Conservation (phyloP, 2,797 vertebrate genomes). For the Galagoides demidoff region DNA sequence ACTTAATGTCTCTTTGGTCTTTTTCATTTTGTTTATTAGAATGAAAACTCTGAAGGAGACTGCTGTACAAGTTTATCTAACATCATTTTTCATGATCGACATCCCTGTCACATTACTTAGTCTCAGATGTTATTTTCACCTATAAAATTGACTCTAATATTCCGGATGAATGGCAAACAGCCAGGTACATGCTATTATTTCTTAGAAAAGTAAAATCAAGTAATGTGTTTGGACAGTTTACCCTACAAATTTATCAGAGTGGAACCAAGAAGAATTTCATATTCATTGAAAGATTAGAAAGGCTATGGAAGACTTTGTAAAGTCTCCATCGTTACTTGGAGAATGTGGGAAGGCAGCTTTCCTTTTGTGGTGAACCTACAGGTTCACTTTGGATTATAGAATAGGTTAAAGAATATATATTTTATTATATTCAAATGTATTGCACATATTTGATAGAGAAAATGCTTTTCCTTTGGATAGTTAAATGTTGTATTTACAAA, state of each 20-base stretch:
- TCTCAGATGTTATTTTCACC: slow-evolving; percentile 86
- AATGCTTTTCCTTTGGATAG: background rate
- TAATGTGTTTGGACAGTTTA: background rate
- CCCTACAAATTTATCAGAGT: slow-evolving; percentile 46
- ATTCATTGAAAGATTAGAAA: slow-evolving; percentile 39
- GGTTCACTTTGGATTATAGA: background rate
- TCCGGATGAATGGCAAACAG: slow-evolving; percentile 89
- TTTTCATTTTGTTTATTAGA: slow-evolving; percentile 91
- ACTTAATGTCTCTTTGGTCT: slow-evolving; percentile 57
- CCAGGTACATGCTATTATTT: slow-evolving; percentile 88
- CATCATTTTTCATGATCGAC: slow-evolving; percentile 92
- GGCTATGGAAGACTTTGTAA: slow-evolving; percentile 26
- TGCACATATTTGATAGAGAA: background rate
- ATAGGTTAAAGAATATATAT: background rate
- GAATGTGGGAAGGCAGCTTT: background rate
- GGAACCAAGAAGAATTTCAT: slow-evolving; percentile 71
- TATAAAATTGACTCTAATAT: slow-evolving; percentile 90
- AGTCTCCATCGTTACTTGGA: slow-evolving; percentile 2
- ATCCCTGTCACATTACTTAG: slow-evolving; percentile 87
- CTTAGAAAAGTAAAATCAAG: background rate
- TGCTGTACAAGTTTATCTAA: slow-evolving; percentile 93
- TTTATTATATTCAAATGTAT: background rate
- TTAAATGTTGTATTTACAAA: background rate
- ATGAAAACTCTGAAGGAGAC: slow-evolving; percentile 95
- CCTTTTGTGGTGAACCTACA: background rate